Percentiles rank a stretch among this genome's conserved stretches.
phyloP scores from a whole-genome alignment of 2,888 invertebrate genomes.

The Chirona hameri region DNA sequence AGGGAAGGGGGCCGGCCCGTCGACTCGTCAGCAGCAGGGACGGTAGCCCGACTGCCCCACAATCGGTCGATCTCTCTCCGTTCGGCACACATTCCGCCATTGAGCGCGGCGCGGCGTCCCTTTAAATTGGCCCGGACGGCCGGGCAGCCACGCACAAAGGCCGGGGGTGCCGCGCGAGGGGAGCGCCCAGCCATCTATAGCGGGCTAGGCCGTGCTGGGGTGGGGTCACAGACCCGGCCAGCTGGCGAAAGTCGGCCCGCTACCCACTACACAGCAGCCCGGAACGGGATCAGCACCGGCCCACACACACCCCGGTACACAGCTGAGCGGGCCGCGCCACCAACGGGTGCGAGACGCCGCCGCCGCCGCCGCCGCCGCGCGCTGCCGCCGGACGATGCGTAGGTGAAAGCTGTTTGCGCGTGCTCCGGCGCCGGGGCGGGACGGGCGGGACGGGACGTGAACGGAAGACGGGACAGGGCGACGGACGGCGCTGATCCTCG shows the following conservation, averaged over 20 bases:
- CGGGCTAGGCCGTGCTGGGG: neutral
- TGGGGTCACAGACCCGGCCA: neutral
- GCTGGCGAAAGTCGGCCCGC: neutral
- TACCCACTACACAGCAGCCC: neutral
- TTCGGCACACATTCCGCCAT: slow-evolving; percentile 6
- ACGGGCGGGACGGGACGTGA: neutral
- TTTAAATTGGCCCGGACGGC: neutral
- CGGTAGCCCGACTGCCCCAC: neutral
- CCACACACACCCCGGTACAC: neutral
- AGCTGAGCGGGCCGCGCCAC: neutral
- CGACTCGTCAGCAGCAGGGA: neutral
- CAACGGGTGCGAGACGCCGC: neutral
- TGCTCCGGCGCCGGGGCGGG: neutral
- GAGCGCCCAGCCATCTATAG: neutral
- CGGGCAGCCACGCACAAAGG: neutral
- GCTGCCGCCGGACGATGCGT: neutral
- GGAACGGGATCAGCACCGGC: neutral
- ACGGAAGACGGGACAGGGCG: neutral
- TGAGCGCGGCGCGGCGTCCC: neutral
- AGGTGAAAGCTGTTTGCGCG: slow-evolving; percentile 24
- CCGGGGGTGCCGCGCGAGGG: neutral
- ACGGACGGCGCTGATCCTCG: neutral
- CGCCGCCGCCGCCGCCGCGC: neutral
- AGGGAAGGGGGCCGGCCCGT: no score
- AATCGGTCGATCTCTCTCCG: neutral